Percentiles rank a stretch among this genome's conserved stretches.
phyloP scores from a whole-genome alignment of 1,140 invertebrate species.

The Daktulosphaira vitifoliae region DNA sequence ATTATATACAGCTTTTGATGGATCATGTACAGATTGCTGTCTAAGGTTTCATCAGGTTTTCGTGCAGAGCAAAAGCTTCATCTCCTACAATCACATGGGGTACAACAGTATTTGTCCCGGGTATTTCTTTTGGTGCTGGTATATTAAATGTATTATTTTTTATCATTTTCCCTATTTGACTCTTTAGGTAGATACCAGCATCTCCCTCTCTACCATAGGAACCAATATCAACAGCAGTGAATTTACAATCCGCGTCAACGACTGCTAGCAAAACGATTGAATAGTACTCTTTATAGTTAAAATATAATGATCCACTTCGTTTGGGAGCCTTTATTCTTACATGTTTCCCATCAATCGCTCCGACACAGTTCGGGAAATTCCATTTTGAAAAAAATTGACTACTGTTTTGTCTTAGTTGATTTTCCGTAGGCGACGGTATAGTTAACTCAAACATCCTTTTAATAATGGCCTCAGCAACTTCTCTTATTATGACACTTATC shows the following conservation, averaged over 20 bases:
- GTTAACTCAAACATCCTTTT: not conserved
- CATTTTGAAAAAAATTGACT: slow-evolving; percentile 40
- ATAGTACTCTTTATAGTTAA: slow-evolving; percentile 46
- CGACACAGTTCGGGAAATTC: slow-evolving; percentile 41
- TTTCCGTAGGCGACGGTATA: slow-evolving; percentile 10
- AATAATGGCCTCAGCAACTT: slow-evolving; percentile 13
- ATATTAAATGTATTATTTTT: not conserved
- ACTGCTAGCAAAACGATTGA: slow-evolving; percentile 45
- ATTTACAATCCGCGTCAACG: slow-evolving; percentile 43
- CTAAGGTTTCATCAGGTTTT: slow-evolving; percentile 30
- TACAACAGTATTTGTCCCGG: not conserved
- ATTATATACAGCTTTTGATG: not conserved
- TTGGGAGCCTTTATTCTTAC: slow-evolving; percentile 41
- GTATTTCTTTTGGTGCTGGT: not conserved
- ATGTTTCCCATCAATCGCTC: slow-evolving; percentile 45
- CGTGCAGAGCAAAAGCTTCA: slow-evolving; percentile 28
- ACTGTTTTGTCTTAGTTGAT: slow-evolving; percentile 39
- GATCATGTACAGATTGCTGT: too few species aligned
- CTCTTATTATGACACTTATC: slow-evolving; percentile 21
- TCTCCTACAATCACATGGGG: slow-evolving; percentile 39
- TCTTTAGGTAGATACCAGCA: slow-evolving; percentile 34
- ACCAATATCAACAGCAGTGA: slow-evolving; percentile 46
- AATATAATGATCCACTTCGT: slow-evolving; percentile 43
- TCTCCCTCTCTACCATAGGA: slow-evolving; percentile 44
- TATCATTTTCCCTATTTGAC: not conserved